Conservation (phyloP, 2,797 vertebrate species). For the Chloroceryle inda region DNA sequence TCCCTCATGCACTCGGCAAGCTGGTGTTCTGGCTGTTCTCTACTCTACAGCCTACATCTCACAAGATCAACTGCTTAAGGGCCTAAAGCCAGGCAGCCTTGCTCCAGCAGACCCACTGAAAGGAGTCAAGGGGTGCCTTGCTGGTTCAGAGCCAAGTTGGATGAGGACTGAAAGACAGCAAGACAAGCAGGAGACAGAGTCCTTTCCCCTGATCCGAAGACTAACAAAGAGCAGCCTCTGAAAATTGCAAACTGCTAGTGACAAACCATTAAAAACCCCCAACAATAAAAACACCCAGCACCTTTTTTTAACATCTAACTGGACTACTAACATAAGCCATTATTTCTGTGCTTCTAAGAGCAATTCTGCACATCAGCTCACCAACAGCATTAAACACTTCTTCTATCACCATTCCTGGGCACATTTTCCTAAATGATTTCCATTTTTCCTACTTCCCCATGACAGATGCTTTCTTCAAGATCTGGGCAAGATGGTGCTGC, state of each 20-base stretch:
- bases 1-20: background rate
- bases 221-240: background rate
- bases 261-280: background rate
- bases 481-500: background rate
- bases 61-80: background rate
- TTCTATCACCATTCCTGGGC: background rate
- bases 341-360: background rate
- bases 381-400: fast-evolving
- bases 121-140: background rate
- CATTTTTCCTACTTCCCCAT: background rate
- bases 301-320: background rate
- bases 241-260: background rate
- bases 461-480: background rate
- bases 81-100: background rate
- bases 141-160: background rate
- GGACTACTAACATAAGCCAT: background rate
- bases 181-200: background rate
- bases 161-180: background rate
- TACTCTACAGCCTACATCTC: background rate
- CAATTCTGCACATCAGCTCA: background rate
- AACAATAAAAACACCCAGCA: fast-evolving
- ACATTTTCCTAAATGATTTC: background rate
- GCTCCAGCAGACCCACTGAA: background rate
- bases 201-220: background rate
- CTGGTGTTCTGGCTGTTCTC: background rate